phyloP scores from a whole-genome alignment of 1,140 invertebrate genomes.

The Leucophenga varia region DNA sequence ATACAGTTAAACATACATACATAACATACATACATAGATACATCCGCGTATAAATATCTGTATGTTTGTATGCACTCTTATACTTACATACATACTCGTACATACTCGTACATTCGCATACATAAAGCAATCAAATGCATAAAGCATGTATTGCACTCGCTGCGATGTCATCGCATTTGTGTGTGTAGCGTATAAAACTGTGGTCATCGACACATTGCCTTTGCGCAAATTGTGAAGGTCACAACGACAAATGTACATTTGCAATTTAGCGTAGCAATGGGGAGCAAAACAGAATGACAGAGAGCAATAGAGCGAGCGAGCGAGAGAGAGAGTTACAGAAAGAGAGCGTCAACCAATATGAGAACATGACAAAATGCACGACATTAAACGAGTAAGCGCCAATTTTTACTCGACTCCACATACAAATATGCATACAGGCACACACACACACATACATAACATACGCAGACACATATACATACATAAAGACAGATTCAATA shows the following conservation, averaged over 20 bases:
- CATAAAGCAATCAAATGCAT: constrained; percentile 40
- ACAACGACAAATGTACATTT: constrained; percentile 48
- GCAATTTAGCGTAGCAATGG: too few relatives aligned
- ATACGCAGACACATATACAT: neutral
- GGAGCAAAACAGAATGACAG: too few relatives aligned
- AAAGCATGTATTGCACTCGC: constrained; percentile 42
- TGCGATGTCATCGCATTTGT: constrained; percentile 22
- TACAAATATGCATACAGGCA: neutral
- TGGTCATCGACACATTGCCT: constrained; percentile 58
- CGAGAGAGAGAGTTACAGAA: too few relatives aligned
- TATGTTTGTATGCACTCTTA: constrained; percentile 10
- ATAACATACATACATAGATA: constrained; percentile 3
- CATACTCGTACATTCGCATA: constrained; percentile 1
- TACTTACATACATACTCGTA: constrained; percentile 10
- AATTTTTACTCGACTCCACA: too few relatives aligned
- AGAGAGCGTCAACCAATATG: too few relatives aligned
- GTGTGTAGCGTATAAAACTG: constrained; percentile 46
- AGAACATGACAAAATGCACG: too few relatives aligned
- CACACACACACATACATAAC: neutral
- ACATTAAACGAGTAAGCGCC: too few relatives aligned
- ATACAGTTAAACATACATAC: constrained; percentile 7
- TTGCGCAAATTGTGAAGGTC: constrained; percentile 58
- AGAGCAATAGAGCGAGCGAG: too few relatives aligned
- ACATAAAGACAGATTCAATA: neutral
- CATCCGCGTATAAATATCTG: constrained; percentile 23